These are phyloP conservation scores for Pteronura brasiliensis DNA, from an alignment of 2,113 vertebrate genomes.

Conservation along the genomic window DNA sequence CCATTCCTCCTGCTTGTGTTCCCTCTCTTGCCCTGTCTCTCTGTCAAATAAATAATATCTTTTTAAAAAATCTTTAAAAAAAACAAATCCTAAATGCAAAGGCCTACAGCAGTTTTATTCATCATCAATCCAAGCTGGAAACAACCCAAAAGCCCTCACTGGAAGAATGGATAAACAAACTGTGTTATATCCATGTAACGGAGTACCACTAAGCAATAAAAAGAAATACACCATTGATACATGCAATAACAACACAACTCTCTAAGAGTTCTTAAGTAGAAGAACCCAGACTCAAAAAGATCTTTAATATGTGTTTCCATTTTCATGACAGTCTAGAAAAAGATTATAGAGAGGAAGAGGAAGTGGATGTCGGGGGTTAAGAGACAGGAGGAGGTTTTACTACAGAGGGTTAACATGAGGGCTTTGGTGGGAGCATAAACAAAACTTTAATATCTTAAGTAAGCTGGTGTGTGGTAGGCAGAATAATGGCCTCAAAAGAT, in stretches of 20 bases:
- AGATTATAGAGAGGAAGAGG: neutral
- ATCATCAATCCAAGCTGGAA: neutral
- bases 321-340: constrained; percentile 27
- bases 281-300: neutral
- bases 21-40: too few relatives aligned
- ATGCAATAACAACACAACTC: neutral
- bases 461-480: neutral
- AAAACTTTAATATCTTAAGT: neutral
- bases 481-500: neutral
- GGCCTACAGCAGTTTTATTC: neutral
- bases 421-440: neutral
- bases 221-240: neutral
- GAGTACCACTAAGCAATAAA: neutral
- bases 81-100: neutral
- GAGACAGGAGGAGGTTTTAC: neutral
- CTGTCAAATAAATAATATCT: too few relatives aligned
- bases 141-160: neutral
- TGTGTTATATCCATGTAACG: neutral
- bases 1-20: too few relatives aligned
- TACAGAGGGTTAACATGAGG: neutral
- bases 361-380: neutral
- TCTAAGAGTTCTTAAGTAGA: neutral
- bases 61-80: too few relatives aligned
- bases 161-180: neutral
- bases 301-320: neutral